Evolutionary conservation across 37 sponge, comb jelly and placozoan genomes (phyloP), one percentile per base, ranked within the genome.

Genomic region (Halichondria panicea): DNA sequence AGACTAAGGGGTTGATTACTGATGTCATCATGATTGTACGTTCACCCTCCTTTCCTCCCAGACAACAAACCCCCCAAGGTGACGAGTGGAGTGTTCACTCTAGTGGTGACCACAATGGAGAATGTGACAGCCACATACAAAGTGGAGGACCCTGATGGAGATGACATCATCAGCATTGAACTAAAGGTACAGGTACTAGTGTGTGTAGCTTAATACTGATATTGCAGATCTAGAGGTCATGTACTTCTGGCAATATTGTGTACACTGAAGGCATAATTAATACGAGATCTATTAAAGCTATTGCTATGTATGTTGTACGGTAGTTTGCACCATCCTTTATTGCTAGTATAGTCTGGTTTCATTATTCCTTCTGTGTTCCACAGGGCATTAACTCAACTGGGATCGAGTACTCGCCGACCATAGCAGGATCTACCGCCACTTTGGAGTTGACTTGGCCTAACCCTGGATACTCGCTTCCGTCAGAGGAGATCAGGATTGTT

Each of bases 21-120:
- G n/a, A n/a, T n/a, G n/a, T n/a, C n/a, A n/a, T n/a, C n/a, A 65
- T 12, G 40, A 30, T 45, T 52, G 9, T 25, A 4, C 70, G 13
- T 24, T 45, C 52, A 45, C 38, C 55, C 74, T 35, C 63, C 40
- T 37, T 75, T 24, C 37, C 46, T 68, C 21, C 2, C 48, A 82
- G 83, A 24, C n/a, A 82, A 82, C 30, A 5, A 33, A 43, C 75
- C 83, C 0, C 83, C 83, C 3, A 27, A 7, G 46, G 55, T 82
- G 19, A 56, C 69, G n/a, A n/a, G n/a, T 66, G 83, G 83, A 25
- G 1, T 25, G 1, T 32, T 44, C 35, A 3, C 8, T 1, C 12
- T 79, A 7, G 43, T 22, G 43, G 71, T 59, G 5, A 59, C 28
- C 34, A 33, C 19, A 21, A 52, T 31, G 28, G 24, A 27, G 34